Conservation (phyloP, 2,888 invertebrate genomes). For the Panorpa germanica region DNA sequence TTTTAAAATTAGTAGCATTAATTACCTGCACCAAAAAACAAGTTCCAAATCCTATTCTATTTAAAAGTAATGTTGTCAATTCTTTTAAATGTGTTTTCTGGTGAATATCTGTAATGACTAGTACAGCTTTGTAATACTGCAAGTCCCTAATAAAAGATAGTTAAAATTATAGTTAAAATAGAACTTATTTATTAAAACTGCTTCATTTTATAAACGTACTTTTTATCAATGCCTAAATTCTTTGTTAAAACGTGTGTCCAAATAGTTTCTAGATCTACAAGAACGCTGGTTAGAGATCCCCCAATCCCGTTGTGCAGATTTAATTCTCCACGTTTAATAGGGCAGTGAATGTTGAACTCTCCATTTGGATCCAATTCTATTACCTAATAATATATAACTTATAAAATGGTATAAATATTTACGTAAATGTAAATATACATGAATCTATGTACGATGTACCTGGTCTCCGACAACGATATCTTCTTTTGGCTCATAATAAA, state of each 20-base stretch:
- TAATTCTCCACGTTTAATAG: constrained; percentile 70
- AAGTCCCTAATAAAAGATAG: constrained; percentile 29
- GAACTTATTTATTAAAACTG: background rate
- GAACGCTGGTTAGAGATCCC: constrained; percentile 66
- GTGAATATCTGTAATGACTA: constrained; percentile 81
- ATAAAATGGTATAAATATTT: no score
- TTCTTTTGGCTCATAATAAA: constrained; percentile 40
- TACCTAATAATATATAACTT: no score
- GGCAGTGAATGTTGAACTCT: constrained; percentile 77
- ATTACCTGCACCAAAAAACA: constrained; percentile 27
- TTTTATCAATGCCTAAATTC: constrained; percentile 52
- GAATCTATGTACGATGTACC: no score
- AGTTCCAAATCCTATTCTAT: constrained; percentile 67
- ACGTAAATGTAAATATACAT: no score
- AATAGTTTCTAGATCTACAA: constrained; percentile 73
- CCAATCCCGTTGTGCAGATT: constrained; percentile 70
- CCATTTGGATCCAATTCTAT: constrained; percentile 46
- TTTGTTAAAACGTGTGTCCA: constrained; percentile 68
- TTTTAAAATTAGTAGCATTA: background rate
- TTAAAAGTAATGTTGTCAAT: constrained; percentile 59
- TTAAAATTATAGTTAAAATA: background rate
- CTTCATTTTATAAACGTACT: constrained; percentile 19
- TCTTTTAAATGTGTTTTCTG: constrained; percentile 70
- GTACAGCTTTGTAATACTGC: constrained; percentile 65
- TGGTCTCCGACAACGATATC: constrained; percentile 61